phyloP scores from a whole-genome alignment of 2,888 invertebrate genomes.

The Scrobipalpa atriplicella region DNA sequence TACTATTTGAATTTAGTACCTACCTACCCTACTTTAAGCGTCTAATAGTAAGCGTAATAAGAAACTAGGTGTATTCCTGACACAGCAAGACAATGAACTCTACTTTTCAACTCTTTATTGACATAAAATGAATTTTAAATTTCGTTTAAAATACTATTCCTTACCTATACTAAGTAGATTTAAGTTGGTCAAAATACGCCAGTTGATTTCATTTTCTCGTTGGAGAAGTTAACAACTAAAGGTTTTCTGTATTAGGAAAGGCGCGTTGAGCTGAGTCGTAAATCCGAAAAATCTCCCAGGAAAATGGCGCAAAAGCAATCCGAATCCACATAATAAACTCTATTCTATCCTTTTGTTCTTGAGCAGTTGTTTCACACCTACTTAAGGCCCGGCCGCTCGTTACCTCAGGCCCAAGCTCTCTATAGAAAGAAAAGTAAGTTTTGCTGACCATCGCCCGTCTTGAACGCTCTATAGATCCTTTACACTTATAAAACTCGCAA shows the following conservation, averaged over 20 bases:
- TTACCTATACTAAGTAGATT: too few species aligned
- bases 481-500: not conserved
- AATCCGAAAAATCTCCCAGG: constrained; percentile 39
- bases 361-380: constrained; percentile 74
- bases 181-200: not conserved
- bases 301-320: constrained; percentile 35
- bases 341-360: constrained; percentile 62
- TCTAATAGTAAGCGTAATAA: too few species aligned
- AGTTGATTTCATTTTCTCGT: not conserved
- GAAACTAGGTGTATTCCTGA: too few species aligned
- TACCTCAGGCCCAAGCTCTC: constrained; percentile 46
- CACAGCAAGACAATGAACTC: too few species aligned
- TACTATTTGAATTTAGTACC: too few species aligned
- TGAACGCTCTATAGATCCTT: not conserved
- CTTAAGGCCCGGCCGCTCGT: constrained; percentile 68
- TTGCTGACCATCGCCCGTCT: not conserved
- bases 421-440: not conserved
- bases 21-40: too few species aligned
- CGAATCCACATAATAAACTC: constrained; percentile 42
- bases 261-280: constrained; percentile 1
- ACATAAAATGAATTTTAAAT: too few species aligned
- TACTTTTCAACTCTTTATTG: too few species aligned
- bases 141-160: too few species aligned
- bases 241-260: constrained; percentile 1
- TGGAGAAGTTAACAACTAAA: not conserved